Percentiles rank a stretch among this genome's conserved stretches.
Conservation (phyloP, 2,113 vertebrate species). For the Colius striatus region DNA sequence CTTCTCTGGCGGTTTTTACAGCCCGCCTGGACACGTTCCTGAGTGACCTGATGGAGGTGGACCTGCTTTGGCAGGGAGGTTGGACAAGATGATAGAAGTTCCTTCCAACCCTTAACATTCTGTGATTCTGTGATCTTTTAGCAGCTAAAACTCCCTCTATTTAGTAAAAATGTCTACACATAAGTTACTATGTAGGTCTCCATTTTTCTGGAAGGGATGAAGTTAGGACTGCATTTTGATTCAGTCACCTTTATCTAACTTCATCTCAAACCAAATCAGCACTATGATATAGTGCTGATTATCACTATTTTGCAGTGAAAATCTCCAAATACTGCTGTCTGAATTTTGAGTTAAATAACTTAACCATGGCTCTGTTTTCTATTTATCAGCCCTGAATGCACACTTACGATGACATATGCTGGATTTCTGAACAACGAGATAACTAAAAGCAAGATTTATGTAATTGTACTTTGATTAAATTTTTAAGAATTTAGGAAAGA, state of each 20-base stretch:
- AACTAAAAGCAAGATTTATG: not conserved
- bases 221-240: not conserved
- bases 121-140: not conserved
- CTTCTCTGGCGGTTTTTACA: too few relatives aligned
- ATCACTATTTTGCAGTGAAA: not conserved
- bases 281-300: not conserved
- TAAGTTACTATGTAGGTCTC: not conserved
- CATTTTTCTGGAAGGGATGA: not conserved
- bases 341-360: not conserved
- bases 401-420: not conserved
- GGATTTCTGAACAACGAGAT: not conserved
- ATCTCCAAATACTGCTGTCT: not conserved
- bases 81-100: too few relatives aligned
- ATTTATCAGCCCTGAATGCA: not conserved
- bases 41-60: too few relatives aligned
- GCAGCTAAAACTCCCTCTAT: not conserved
- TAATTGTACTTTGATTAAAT: not conserved
- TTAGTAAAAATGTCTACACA: not conserved
- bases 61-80: too few relatives aligned
- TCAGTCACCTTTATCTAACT: not conserved
- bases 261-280: not conserved
- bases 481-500: not conserved
- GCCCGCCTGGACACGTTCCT: too few relatives aligned
- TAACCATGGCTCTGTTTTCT: not conserved
- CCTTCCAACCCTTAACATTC: too few relatives aligned